A percentile compares a stretch with the other conserved stretches of the same genome.
Evolutionary conservation across 2,797 vertebrate species (phyloP).

Genomic region (Sebastiscus tertius): DNA sequence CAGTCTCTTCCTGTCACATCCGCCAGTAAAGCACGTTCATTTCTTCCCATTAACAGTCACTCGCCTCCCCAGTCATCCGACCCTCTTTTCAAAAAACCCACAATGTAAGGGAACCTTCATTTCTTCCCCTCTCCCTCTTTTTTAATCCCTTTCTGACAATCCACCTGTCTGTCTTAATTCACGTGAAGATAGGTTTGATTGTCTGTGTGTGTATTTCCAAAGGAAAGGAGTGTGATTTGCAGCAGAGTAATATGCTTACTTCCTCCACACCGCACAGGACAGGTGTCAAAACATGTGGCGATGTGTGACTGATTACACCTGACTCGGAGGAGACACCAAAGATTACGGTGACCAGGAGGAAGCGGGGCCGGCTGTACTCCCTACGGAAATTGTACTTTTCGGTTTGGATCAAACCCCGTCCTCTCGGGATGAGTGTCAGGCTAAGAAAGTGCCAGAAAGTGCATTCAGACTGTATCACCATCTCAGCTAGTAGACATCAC

Average conservation of each 20-base stretch:
- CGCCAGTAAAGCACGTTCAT: slow-evolving; percentile 81
- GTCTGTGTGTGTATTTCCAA: slow-evolving; percentile 63
- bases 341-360: slow-evolving; percentile 72
- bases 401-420: slow-evolving; percentile 68
- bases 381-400: slow-evolving; percentile 71
- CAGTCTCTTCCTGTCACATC: slow-evolving; percentile 85
- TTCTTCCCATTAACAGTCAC: slow-evolving; percentile 83
- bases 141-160: slow-evolving; percentile 80
- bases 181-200: slow-evolving; percentile 75
- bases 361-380: slow-evolving; percentile 60
- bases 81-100: slow-evolving; percentile 61
- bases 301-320: slow-evolving; percentile 78
- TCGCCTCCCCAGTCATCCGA: slow-evolving; percentile 72
- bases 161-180: slow-evolving; percentile 82
- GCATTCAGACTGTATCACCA: slow-evolving; percentile 72
- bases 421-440: slow-evolving; percentile 71
- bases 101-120: slow-evolving; percentile 73
- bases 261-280: slow-evolving; percentile 68
- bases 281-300: slow-evolving; percentile 78
- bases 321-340: slow-evolving; percentile 74
- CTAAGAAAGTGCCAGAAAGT: slow-evolving; percentile 76
- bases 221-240: slow-evolving; percentile 54
- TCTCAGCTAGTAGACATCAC: slow-evolving; percentile 63
- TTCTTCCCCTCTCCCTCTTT: slow-evolving; percentile 66
- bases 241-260: slow-evolving; percentile 66